phyloP scores from a whole-genome alignment of 1,140 invertebrate genomes.

The Heliothis virescens region DNA sequence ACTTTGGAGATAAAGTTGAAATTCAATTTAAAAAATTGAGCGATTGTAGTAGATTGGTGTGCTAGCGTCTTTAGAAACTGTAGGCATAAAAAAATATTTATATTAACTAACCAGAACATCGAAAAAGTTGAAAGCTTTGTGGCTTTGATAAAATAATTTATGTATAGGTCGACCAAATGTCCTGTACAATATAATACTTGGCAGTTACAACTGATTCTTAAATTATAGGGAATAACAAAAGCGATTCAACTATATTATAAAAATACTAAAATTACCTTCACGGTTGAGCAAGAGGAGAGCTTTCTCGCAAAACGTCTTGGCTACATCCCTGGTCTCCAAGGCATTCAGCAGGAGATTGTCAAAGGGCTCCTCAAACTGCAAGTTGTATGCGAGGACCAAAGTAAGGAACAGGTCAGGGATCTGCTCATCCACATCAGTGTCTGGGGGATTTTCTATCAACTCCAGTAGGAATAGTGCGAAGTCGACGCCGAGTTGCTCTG shows the following conservation, averaged over 20 bases:
- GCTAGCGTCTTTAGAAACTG: too few species aligned
- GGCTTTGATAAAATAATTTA: too few species aligned
- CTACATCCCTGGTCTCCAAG: constrained; percentile 89
- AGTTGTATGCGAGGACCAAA: constrained; percentile 94
- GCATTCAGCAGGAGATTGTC: constrained; percentile 93
- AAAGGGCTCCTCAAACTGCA: constrained; percentile 90
- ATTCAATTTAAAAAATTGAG: too few species aligned
- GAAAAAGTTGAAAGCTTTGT: too few species aligned
- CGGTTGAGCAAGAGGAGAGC: constrained; percentile 94
- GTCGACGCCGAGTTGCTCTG: constrained; percentile 91
- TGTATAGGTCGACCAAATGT: too few species aligned
- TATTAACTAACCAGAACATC: too few species aligned
- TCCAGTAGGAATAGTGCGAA: constrained; percentile 93
- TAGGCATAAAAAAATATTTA: too few species aligned
- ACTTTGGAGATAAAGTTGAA: too few species aligned
- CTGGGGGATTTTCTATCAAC: constrained; percentile 92
- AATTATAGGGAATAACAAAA: too few species aligned
- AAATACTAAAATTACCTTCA: constrained; percentile 89
- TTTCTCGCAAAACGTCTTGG: constrained; percentile 96
- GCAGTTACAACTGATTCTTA: too few species aligned
- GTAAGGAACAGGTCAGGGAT: constrained; percentile 94
- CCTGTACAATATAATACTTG: too few species aligned
- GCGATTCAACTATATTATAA: not conserved
- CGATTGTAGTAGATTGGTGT: too few species aligned
- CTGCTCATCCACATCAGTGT: constrained; percentile 92